phyloP scores from a whole-genome alignment of 2,797 vertebrate species.

The Rhodeus uyekii region DNA sequence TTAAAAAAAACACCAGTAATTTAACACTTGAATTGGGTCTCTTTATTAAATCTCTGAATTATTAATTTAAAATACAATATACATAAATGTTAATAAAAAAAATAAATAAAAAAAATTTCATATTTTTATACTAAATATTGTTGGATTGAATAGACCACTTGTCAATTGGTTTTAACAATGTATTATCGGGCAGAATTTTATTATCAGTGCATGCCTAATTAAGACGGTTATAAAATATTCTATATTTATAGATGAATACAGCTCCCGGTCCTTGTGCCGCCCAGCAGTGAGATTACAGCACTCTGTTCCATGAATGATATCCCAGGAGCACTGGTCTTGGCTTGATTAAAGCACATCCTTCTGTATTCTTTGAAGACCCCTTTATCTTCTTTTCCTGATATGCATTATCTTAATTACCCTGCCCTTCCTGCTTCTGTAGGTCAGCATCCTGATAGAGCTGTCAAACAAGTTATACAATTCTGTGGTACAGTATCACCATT shows the following conservation, averaged over 20 bases:
- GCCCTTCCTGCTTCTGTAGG: slow-evolving; percentile 29
- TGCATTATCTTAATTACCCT: slow-evolving; percentile 29
- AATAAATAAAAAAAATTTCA: no score
- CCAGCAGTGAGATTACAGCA: slow-evolving; percentile 9
- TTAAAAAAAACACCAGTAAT: not conserved
- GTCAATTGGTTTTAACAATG: not conserved
- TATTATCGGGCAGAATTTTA: not conserved
- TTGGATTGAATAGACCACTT: not conserved
- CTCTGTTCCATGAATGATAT: not conserved
- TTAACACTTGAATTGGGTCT: not conserved
- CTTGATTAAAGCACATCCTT: slow-evolving; percentile 24
- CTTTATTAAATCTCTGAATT: not conserved
- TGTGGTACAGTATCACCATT: not conserved
- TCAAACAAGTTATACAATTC: not conserved
- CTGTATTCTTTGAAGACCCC: slow-evolving; percentile 1
- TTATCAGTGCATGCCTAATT: not conserved
- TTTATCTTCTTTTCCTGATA: slow-evolving; percentile 34
- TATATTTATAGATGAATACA: not conserved
- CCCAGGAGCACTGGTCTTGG: not conserved
- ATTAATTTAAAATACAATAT: not conserved
- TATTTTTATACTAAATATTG: no score
- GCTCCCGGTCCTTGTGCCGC: not conserved
- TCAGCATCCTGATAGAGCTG: not conserved
- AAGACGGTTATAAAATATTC: not conserved
- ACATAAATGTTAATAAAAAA: no score